These are phyloP conservation scores for Hypercompe scribonia DNA, from an alignment of 2,888 invertebrate species.

Conservation along the genomic window DNA sequence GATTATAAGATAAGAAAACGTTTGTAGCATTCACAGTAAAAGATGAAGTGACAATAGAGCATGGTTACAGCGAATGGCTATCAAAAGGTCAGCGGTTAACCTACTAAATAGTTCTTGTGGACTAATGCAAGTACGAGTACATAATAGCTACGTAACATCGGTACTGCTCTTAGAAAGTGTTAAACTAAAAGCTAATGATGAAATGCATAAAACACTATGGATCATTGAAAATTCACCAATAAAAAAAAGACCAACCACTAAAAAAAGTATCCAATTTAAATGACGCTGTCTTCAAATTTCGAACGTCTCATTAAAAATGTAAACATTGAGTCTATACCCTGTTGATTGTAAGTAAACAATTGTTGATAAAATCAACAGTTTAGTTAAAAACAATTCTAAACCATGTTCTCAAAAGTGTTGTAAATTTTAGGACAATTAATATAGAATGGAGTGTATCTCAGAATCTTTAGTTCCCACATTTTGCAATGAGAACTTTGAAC, in stretches of 20 bases:
- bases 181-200: background rate
- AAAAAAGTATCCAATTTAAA: background rate
- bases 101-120: constrained; percentile 23
- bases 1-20: background rate
- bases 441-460: constrained; percentile 40
- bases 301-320: background rate
- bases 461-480: constrained; percentile 49
- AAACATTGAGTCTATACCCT: background rate
- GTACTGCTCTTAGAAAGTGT: background rate
- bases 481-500: constrained; percentile 49
- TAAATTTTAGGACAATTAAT: constrained; percentile 50
- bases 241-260: background rate
- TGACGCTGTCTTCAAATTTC: background rate
- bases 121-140: constrained; percentile 7
- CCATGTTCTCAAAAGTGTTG: constrained; percentile 31
- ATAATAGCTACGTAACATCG: constrained; percentile 1
- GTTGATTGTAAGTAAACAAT: background rate
- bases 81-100: constrained; percentile 24
- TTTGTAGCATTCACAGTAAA: constrained; percentile 1
- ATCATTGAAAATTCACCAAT: background rate
- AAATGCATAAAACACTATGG: background rate
- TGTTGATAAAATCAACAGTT: constrained; percentile 29
- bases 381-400: constrained; percentile 15
- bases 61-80: constrained; percentile 14
- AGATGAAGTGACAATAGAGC: constrained; percentile 21